A percentile compares a stretch with the other conserved stretches of the same genome.
Evolutionary conservation across 2,888 invertebrate genomes (phyloP).

Genomic region (Noctua janthe): DNA sequence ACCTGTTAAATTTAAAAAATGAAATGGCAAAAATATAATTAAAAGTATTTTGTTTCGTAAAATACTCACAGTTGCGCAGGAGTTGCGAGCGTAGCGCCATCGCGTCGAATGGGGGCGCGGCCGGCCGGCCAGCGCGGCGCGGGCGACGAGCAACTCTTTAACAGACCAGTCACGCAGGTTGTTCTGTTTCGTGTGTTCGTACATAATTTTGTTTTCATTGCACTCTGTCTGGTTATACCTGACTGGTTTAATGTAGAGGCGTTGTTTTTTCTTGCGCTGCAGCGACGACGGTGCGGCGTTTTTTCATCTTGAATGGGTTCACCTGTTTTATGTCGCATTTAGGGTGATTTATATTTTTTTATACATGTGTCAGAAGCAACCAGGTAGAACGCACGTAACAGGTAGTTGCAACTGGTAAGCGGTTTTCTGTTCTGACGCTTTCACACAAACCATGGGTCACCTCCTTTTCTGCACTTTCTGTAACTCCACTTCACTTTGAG

Average conservation of each 20-base stretch:
- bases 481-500: neutral
- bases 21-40: neutral
- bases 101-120: conserved; percentile 83
- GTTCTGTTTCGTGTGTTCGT: conserved; percentile 72
- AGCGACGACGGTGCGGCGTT: neutral
- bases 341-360: neutral
- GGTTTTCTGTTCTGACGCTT: neutral
- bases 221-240: conserved; percentile 47
- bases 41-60: conserved; percentile 22
- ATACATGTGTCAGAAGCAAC: neutral
- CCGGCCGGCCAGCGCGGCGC: conserved; percentile 65
- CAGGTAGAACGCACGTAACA: neutral
- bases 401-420: neutral
- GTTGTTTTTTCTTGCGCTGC: neutral
- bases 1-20: neutral
- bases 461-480: neutral
- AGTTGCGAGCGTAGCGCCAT: conserved; percentile 87
- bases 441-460: neutral
- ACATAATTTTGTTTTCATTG: conserved; percentile 69
- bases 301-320: neutral
- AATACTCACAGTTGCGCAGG: conserved; percentile 84
- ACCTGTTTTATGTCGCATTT: conserved; percentile 8
- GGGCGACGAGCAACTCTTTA: conserved; percentile 70
- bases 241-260: neutral
- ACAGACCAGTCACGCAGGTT: conserved; percentile 84